Conservation (phyloP, 2,113 vertebrate species). For the Hippocampus zosterae region DNA sequence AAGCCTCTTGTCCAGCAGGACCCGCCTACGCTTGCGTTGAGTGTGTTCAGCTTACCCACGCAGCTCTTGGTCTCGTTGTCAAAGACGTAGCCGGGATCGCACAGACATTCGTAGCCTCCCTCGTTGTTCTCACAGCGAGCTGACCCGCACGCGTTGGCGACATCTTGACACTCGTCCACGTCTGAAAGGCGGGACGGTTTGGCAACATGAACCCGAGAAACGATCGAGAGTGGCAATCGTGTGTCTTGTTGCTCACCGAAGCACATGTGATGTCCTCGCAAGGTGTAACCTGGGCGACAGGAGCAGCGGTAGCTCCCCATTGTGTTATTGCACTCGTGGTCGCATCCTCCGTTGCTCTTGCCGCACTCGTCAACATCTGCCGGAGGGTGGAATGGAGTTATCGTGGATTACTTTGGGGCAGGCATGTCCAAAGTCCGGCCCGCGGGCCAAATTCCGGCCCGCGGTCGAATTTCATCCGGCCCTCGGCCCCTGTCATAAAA, state of each 20-base stretch:
- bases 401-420: constrained; percentile 1
- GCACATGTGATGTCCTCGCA: constrained; percentile 75
- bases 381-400: constrained; percentile 24
- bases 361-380: constrained; percentile 89
- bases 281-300: constrained; percentile 79
- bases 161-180: constrained; percentile 79
- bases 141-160: constrained; percentile 76
- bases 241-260: constrained; percentile 70
- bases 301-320: constrained; percentile 86
- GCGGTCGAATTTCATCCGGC: no score
- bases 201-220: no score
- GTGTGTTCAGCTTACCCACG: constrained; percentile 67
- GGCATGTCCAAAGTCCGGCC: no score
- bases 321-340: constrained; percentile 85
- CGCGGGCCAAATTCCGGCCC: no score
- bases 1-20: constrained; percentile 19
- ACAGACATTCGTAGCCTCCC: constrained; percentile 82
- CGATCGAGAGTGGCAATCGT: neutral
- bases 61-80: constrained; percentile 79
- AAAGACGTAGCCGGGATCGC: constrained; percentile 80
- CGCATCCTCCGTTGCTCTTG: constrained; percentile 78
- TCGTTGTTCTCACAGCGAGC: constrained; percentile 80
- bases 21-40: constrained; percentile 15
- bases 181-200: constrained; percentile 63
- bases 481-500: no score